These are phyloP conservation scores for Mixornis gularis DNA, from an alignment of 2,113 vertebrate species.

Conservation along the genomic window DNA sequence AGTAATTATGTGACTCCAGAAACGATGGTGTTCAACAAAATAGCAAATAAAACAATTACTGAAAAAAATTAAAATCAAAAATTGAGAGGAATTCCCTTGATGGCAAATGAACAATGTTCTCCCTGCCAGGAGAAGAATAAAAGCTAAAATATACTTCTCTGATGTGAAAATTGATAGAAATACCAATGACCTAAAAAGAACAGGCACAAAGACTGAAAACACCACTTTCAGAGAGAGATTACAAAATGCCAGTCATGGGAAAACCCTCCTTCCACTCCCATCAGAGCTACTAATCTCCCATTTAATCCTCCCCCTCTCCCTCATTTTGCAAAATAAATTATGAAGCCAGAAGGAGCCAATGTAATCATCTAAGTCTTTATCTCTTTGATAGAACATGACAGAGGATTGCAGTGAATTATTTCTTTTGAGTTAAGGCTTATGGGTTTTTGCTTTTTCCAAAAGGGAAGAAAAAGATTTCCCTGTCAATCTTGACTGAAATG, in stretches of 20 bases:
- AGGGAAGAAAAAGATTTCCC: neutral
- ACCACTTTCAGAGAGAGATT: neutral
- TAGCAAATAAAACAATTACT: neutral
- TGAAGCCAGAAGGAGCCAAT: conserved; percentile 32
- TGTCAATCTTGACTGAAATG: neutral
- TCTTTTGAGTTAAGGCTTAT: neutral
- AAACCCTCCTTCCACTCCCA: conserved; percentile 2
- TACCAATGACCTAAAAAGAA: neutral
- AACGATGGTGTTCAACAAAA: neutral
- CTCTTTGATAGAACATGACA: neutral
- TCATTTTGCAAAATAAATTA: conserved; percentile 31
- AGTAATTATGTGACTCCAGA: neutral
- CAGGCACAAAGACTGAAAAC: neutral
- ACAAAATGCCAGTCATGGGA: conserved; percentile 10
- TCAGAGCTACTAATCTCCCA: conserved; percentile 19
- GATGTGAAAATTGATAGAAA: neutral
- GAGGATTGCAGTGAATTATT: conserved; percentile 8
- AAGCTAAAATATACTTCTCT: neutral
- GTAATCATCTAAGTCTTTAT: conserved; percentile 27
- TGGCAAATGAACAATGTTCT: neutral
- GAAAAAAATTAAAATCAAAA: neutral
- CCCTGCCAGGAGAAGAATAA: neutral
- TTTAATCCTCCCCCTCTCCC: neutral
- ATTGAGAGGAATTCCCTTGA: neutral
- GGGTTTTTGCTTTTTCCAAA: neutral